Conservation (phyloP, 2,797 vertebrate genomes). For the Sparidentex hasta region DNA sequence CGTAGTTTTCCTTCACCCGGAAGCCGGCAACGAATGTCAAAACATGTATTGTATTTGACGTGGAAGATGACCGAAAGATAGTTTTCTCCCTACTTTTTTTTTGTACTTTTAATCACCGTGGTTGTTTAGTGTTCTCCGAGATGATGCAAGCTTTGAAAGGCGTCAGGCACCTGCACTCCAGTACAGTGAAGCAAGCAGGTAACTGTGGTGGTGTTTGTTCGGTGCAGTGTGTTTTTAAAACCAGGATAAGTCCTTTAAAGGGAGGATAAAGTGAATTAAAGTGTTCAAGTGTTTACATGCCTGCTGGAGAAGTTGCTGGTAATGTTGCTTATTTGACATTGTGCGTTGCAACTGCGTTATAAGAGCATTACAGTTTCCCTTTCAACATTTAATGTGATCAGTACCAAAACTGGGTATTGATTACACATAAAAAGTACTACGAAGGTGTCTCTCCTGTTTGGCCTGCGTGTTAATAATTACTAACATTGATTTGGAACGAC, state of each 20-base stretch:
- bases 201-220: not conserved
- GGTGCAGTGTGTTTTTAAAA: not conserved
- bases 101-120: not conserved
- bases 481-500: too few species aligned
- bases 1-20: constrained; percentile 30
- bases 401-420: not conserved
- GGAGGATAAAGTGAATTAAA: not conserved
- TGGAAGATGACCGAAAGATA: not conserved
- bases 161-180: constrained; percentile 71
- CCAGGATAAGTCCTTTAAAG: not conserved
- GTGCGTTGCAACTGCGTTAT: too few species aligned
- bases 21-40: not conserved
- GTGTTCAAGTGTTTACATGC: not conserved
- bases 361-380: too few species aligned
- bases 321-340: too few species aligned
- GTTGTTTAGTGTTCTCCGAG: not conserved
- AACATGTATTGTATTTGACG: not conserved
- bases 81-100: not conserved
- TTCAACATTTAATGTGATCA: not conserved
- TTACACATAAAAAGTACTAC: not conserved
- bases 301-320: not conserved
- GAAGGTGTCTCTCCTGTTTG: not conserved
- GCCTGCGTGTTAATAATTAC: not conserved
- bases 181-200: constrained; percentile 78
- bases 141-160: constrained; percentile 78